Base-by-base conservation (phyloP, 2,888 invertebrate genomes). In the Tipula helvola region DNA sequence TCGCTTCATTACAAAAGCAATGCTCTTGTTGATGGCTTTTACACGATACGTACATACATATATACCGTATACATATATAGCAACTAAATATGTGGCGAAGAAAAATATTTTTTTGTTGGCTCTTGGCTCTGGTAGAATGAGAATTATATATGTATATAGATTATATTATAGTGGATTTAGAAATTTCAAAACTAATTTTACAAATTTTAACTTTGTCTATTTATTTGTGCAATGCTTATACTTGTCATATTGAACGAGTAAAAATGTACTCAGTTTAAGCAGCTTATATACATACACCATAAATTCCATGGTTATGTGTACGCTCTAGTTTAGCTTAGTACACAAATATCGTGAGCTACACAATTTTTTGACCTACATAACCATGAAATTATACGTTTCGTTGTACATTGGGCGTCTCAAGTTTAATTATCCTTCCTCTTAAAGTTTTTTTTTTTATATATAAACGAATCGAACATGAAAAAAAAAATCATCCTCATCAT, bases 1-100 rank as follows among this genome's bases (percentile, higher is more conserved):
- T 86, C 86, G 86, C 52, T 86, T 86, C 86, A 86, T 86, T 86
- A 86, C 86, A 52, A 57, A 85, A 85, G 85, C 39, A 85, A 42
- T 42, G 85, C 85, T 85, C 85, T 85, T 85, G 85, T 85, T 85
- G 85, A 85, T 85, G 85, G 39, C 44, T 85, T 85, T 39, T 84
- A 84, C 84, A 84, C 84, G 84, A 84, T 71, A 71, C 71, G 71
- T 71, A 71, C 28, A 28, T 39, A 28, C 18, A 18, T 47, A 47
- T 10, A n/a, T n/a, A n/a, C n/a, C n/a, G n/a, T n/a, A n/a, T n/a
- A n/a, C 3, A 10, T 47, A 47, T 52, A 52, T 44, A 44, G 52
- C 52, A 57, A 57, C 52, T 57, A 57, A 16, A 16, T 71, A 71
- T 71, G 71, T 71, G 71, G 71, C 28, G 71, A 71, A 28, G 71